Base-by-base conservation (phyloP, 2,113 vertebrate species). In the Elanus axillaris region DNA sequence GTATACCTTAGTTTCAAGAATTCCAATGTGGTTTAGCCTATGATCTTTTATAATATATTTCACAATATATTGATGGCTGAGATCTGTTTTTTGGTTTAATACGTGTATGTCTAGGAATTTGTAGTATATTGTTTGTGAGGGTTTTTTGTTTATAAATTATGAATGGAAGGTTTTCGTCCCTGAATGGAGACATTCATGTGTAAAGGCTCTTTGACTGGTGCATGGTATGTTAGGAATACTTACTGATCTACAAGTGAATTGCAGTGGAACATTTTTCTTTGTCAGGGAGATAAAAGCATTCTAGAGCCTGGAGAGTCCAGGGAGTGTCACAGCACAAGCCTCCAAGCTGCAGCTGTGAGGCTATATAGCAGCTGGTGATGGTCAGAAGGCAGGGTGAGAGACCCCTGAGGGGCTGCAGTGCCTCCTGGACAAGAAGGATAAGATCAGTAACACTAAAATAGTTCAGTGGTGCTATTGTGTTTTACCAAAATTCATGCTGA, bases 271-370 rank as follows among this genome's bases (percentile, higher is more conserved):
- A 50, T 96, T 98, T 98, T 97, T 96, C 96, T 98, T 98, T 98
- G 98, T 97, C 94, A 93, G 81, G 93, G 43, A 96, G 96, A 98
- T 97, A 96, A 98, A 98, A 98, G 98, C 97, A 97, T 98, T 98
- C 96, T 95, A 94, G 82, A 92, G 59, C 58, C 73, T 9, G 0
- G 52, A 91, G 83, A 97, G 86, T 88, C 76, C 92, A 84, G 43
- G 5, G 11, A 91, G 85, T 88, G 60, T 93, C 86, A n/a, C 23
- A 76, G 86, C 31, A 23, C 77, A 87, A 72, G 62, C 56, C 56
- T 93, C n/a, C 36, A 55, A 56, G 67, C 71, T 69, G 93, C 94
- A 95, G 95, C 96, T 96, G 96, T 91, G 86, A 0, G 0, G 22
- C 80, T 64, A 0, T 56, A 10, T 34, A 73, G 96, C 91, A 88